Evolutionary conservation across 2,888 invertebrate species (phyloP).

Genomic region (Agonum fuliginosum): DNA sequence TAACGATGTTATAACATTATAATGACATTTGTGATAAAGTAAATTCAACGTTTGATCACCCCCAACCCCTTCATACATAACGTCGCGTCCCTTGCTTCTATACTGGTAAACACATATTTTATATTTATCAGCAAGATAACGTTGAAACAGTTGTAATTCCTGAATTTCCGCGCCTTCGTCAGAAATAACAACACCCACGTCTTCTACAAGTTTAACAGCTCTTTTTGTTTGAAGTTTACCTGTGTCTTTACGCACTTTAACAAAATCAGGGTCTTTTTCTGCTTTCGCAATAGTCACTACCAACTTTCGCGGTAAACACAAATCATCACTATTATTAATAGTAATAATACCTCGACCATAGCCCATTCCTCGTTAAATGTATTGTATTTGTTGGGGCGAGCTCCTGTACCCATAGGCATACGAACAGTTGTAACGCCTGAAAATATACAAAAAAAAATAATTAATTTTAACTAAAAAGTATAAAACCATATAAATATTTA

Average conservation of each 20-base stretch:
- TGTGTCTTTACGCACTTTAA: slow-evolving; percentile 40
- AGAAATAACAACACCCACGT: slow-evolving; percentile 37
- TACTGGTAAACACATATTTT: slow-evolving; percentile 60
- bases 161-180: slow-evolving; percentile 48
- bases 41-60: slow-evolving; percentile 56
- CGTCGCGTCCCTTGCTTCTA: slow-evolving; percentile 7
- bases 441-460: too few species aligned
- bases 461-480: too few species aligned
- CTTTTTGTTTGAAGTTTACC: slow-evolving; percentile 19
- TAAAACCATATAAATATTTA: too few species aligned
- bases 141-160: slow-evolving; percentile 53
- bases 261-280: slow-evolving; percentile 47
- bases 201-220: neutral
- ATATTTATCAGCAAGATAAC: slow-evolving; percentile 42
- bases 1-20: slow-evolving; percentile 55
- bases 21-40: slow-evolving; percentile 61
- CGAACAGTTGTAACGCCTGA: slow-evolving; percentile 50
- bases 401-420: slow-evolving; percentile 50
- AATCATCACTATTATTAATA: slow-evolving; percentile 62
- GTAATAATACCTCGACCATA: slow-evolving; percentile 48
- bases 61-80: slow-evolving; percentile 55
- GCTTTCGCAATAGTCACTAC: slow-evolving; percentile 58
- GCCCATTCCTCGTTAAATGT: slow-evolving; percentile 60
- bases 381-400: neutral
- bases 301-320: slow-evolving; percentile 61